A percentile compares a stretch with the other conserved stretches of the same genome.
Conservation (phyloP, 1,140 invertebrate species). For the Gonioctena quinquepunctata region DNA sequence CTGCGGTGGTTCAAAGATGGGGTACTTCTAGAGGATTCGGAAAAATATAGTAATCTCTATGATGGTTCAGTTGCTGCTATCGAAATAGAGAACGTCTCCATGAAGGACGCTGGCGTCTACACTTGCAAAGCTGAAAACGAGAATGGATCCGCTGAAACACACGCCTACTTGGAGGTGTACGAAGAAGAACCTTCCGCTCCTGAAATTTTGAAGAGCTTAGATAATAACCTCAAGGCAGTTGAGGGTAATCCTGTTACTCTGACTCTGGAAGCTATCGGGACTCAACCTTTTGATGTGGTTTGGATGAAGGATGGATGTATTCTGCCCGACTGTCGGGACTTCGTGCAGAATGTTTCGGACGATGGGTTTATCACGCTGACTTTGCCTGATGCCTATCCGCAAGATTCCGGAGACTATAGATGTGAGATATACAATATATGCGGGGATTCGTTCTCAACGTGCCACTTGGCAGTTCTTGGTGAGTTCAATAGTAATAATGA, state of each 20-base stretch:
- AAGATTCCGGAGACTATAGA: slow-evolving; percentile 74
- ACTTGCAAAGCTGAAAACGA: slow-evolving; percentile 74
- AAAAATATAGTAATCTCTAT: slow-evolving; percentile 51
- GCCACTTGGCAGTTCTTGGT: slow-evolving; percentile 62
- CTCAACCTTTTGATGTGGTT: slow-evolving; percentile 66
- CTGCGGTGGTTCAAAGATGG: slow-evolving; percentile 68
- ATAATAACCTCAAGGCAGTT: slow-evolving; percentile 13
- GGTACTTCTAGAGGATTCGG: slow-evolving; percentile 54
- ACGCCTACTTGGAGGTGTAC: slow-evolving; percentile 35
- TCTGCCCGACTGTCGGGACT: slow-evolving; percentile 69
- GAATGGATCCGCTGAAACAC: slow-evolving; percentile 58
- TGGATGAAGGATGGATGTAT: slow-evolving; percentile 75
- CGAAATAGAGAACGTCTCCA: slow-evolving; percentile 59
- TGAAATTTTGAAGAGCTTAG: slow-evolving; percentile 35
- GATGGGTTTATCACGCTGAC: slow-evolving; percentile 65
- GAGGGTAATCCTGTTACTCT: slow-evolving; percentile 35
- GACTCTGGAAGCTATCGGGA: slow-evolving; percentile 51
- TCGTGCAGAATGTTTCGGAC: slow-evolving; percentile 64
- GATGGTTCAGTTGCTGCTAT: slow-evolving; percentile 57
- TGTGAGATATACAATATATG: slow-evolving; percentile 67
- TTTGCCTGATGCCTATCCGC: slow-evolving; percentile 66
- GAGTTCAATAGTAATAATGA: too few relatives aligned
- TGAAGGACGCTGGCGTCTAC: slow-evolving; percentile 66
- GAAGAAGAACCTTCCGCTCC: slow-evolving; percentile 30
- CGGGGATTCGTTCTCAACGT: slow-evolving; percentile 62